Base-by-base conservation (phyloP, 2,113 vertebrate genomes). In the Bettongia penicillata region DNA sequence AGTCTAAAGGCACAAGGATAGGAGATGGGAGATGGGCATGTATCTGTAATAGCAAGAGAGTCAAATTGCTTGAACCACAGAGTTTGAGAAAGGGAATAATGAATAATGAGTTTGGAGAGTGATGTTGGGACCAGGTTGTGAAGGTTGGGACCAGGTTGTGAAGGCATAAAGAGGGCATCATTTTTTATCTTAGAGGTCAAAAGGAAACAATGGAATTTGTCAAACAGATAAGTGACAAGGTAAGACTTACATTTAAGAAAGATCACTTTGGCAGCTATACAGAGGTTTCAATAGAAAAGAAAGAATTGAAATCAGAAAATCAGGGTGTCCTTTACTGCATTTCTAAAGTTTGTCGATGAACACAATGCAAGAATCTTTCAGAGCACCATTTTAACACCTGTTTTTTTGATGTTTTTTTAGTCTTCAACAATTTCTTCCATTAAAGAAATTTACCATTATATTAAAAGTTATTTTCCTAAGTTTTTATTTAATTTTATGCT, bases 341-440 rank as follows among this genome's bases (percentile, higher is more conserved):
- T 95, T 96, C 47, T 37, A 94, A 12, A 19, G 3, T 37, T 31
- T 97, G 92, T 95, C 43, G 95, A 61, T 90, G 95, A 53, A 55
- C 91, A 93, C 8, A 96, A 31, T 0, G 51, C 53, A 93, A 90
- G 2, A 95, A 84, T 31, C 94, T 93, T 14, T 91, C 50, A n/a
- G 96, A 57, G 51, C 61, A 48, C 24, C 77, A 53, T 53, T 96
- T 96, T 50, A 92, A 48, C 53, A 91, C 28, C 7, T 96, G 37
- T 31, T 9, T 84, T 43, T 22, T 23, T 84, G 68, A 43, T 2
- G 8, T 22, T 84, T 55, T 84, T 55, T 84, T 77, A 77, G 68
- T 84, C 19, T 84, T 84, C 19, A 84, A 22, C 77, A 37, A 95
- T 51, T 91, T 94, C 47, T 95, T 94, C 53, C 52, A 28, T 23